These are phyloP conservation scores for Xestia sexstrigata DNA, from an alignment of 2,888 invertebrate species.

Conservation along the genomic window DNA sequence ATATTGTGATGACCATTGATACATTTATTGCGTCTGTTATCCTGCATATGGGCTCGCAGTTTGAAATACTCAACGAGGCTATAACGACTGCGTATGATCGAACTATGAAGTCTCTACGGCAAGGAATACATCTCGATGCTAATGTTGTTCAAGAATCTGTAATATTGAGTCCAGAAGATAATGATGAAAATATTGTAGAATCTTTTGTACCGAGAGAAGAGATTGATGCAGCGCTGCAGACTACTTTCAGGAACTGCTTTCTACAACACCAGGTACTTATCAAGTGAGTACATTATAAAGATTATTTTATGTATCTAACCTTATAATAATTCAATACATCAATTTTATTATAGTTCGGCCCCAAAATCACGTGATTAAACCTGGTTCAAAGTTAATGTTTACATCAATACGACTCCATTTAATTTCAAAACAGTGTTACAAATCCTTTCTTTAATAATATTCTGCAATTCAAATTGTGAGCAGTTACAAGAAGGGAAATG, in stretches of 20 bases:
- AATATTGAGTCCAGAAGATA: constrained; percentile 63
- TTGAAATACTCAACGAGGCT: constrained; percentile 82
- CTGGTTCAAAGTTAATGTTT: constrained; percentile 4
- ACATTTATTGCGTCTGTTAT: constrained; percentile 87
- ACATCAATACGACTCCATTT: background rate
- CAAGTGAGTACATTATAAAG: constrained; percentile 71
- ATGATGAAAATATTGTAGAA: constrained; percentile 75
- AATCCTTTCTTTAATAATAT: background rate
- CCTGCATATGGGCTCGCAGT: constrained; percentile 86
- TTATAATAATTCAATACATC: background rate
- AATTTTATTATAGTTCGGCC: too few species aligned
- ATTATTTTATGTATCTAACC: background rate
- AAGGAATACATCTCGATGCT: constrained; percentile 63
- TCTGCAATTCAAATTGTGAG: constrained; percentile 18
- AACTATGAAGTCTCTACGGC: constrained; percentile 75
- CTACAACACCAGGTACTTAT: constrained; percentile 86
- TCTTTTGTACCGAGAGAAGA: constrained; percentile 74
- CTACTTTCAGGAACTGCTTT: constrained; percentile 78
- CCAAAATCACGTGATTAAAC: background rate
- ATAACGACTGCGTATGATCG: constrained; percentile 82
- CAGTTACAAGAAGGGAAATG: background rate
- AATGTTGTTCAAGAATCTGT: constrained; percentile 53
- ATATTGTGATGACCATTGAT: constrained; percentile 87
- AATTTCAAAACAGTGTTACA: background rate
- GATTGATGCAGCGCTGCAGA: constrained; percentile 80